Base-by-base conservation (phyloP, 2,797 vertebrate species). In the Pipistrellus kuhlii region DNA sequence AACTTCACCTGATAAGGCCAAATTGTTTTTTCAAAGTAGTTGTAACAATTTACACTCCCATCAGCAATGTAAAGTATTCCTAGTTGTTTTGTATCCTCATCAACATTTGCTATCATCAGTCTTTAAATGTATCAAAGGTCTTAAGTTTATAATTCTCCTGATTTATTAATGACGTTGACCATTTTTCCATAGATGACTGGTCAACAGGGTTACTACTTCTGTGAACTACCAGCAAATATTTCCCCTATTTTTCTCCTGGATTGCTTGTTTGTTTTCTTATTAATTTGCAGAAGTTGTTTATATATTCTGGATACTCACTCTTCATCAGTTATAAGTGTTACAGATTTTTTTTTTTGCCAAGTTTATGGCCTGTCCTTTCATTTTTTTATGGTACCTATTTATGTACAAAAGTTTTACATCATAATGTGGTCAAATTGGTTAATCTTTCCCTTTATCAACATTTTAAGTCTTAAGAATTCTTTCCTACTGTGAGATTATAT, bases 381-480 rank as follows among this genome's bases (percentile, higher is more conserved):
- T 69, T 94, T 96, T 96, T 88, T 80, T 71, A 81, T 44, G 2
- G 4, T 66, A 66, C 78, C 30, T 94, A 76, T 51, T 83, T 90
- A 95, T 66, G 20, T 78, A 78, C n/a, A 95, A n/a, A 80, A 77
- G 18, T 77, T 94, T 53, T 85, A 20, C 3, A 91, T 80, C 77
- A 85, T 90, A 55, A 90, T 81, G 30, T 35, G 86, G 46, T 92
- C 72, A 96, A 93, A 86, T 73, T 75, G 68, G 88, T 62, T 48
- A 68, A 72, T 64, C 25, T 90, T 95, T 90, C 53, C 48, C 27
- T 90, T 82, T 62, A 90, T 41, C 32, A 92, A 80, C 46, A 87
- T 59, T 78, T 83, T 75, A 78, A 94, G 71, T 69, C 44, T 71
- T 57, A 77, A 94, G 46, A 93, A 84, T 53, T 44, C 38, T 92